Base-by-base conservation (phyloP, 64 coral and sea anemone genomes). In the Actinia equina region DNA sequence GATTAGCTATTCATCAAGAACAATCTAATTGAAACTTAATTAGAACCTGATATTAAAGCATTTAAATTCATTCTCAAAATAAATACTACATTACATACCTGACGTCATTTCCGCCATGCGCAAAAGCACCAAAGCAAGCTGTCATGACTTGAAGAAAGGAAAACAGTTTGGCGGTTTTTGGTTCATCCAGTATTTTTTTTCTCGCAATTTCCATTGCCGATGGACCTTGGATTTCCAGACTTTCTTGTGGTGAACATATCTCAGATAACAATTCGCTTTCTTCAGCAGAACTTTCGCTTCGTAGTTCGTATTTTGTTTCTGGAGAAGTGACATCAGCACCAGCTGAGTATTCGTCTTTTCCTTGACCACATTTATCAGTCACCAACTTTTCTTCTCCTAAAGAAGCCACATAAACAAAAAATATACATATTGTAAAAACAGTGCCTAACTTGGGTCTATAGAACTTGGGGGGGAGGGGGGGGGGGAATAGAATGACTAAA, bases 91-190 rank as follows among this genome's bases (percentile, higher is more conserved):
- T n/a, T n/a, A 17, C 2, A 30, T 91, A 97, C 94, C 94, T 97
- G 27, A 93, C 88, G 49, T 97, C 94, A 88, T 97, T 97, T 26
- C 94, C 91, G 41, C 94, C 94, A 83, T 97, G 94, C 27, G 91
- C 94, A 79, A 97, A 97, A 61, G 94, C 88, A 23, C 91, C 94
- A 89, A 98, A 98, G 13, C 91, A 93, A 55, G 95, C 95, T 2
- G 95, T 98, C 74, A 98, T 89, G 70, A 98, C 94, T 74, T 98
- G 95, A 37, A 98, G 76, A 70, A 98, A 98, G 18, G 95, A 89
- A 54, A 98, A 94, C 10, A 98, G 69, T 41, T 87, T 88, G 19
- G 88, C 95, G 84, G 87, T 94, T 70, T 94, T 98, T 2, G 95
- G 95, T 46, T 98, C 95, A 83, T 98, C 95, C 18, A 46, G 67